Evolutionary conservation across 1,140 invertebrate species (phyloP), one percentile per base, ranked within the genome.

Genomic region (Neotoxoptera formosana): DNA sequence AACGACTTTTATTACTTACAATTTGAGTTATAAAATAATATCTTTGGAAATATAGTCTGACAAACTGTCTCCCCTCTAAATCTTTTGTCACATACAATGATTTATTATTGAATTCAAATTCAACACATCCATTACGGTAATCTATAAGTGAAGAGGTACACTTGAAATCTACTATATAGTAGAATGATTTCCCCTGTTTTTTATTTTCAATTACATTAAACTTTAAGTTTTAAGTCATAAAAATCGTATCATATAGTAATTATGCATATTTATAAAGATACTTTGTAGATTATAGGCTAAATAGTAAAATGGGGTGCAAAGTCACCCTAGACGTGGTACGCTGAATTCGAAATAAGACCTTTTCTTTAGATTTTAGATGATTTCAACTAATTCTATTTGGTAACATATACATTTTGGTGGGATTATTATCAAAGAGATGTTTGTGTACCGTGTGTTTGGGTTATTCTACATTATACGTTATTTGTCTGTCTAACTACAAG

Each of bases 391-490:
- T 76, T 76, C n/a, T 76, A 76, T 7, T 4, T 76, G 60, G 60
- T 17, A 76, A 76, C 60, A 76, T n/a, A 34, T n/a, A 34, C n/a
- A 76, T n/a, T 76, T 76, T 76, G 30, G 60, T 34, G 60, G 60
- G 30, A 76, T 76, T 76, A 76, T 76, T 76, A 76, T 76, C 60
- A 76, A 76, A 76, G 60, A 76, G 60, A 76, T 76, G 60, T 76
- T 76, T 76, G 60, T 76, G n/a, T n/a, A 76, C n/a, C n/a, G n/a
- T 76, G 30, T 76, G 30, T 20, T 76, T n/a, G 60, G 60, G 60
- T 76, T 76, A 76, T 76, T 76, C 60, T 76, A 76, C 14, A n/a
- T 76, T 76, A 76, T 76, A 76, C 60, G 30, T 34, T 34, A n/a
- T 76, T 76, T 76, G 60, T 76, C 30, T n/a, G 60, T 17, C 30